Conservation (phyloP, 2,888 invertebrate species). For the Synergus umbraculus region DNA sequence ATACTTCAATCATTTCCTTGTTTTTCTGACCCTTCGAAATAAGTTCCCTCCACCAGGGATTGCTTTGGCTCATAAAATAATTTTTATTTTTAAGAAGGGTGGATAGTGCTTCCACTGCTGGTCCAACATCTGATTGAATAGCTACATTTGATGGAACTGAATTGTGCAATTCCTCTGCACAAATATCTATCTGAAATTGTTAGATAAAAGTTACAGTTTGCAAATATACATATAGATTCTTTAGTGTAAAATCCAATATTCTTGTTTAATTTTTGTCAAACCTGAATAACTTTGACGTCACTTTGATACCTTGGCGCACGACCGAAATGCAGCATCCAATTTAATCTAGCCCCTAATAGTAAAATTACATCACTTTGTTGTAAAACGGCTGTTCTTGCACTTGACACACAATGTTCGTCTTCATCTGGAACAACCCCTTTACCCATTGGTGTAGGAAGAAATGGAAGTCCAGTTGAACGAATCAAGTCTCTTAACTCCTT, state of each 20-base stretch:
- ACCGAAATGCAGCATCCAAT: slow-evolving; percentile 99
- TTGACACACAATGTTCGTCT: slow-evolving; percentile 86
- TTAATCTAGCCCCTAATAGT: slow-evolving; percentile 93
- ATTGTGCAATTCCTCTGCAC: slow-evolving; percentile 95
- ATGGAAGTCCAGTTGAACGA: slow-evolving; percentile 87
- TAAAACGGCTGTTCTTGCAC: slow-evolving; percentile 92
- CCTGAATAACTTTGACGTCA: slow-evolving; percentile 93
- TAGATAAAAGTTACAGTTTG: not conserved
- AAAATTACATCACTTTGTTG: slow-evolving; percentile 93
- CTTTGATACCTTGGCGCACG: slow-evolving; percentile 89
- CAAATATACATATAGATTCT: too few species aligned
- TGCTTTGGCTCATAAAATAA: slow-evolving; percentile 79
- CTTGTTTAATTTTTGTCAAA: slow-evolving; percentile 62
- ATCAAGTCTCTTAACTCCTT: slow-evolving; percentile 85
- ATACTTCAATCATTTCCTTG: slow-evolving; percentile 83
- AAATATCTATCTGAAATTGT: slow-evolving; percentile 85
- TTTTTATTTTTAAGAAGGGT: slow-evolving; percentile 80
- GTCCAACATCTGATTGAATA: slow-evolving; percentile 90
- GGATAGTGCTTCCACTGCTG: slow-evolving; percentile 84
- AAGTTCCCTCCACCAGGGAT: slow-evolving; percentile 89
- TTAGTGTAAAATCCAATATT: too few species aligned
- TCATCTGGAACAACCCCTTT: slow-evolving; percentile 88
- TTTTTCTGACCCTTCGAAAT: slow-evolving; percentile 86
- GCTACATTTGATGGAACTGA: slow-evolving; percentile 89
- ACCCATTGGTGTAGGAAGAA: slow-evolving; percentile 97